phyloP scores from a whole-genome alignment of 2,113 vertebrate genomes.

The Pristiophorus japonicus region DNA sequence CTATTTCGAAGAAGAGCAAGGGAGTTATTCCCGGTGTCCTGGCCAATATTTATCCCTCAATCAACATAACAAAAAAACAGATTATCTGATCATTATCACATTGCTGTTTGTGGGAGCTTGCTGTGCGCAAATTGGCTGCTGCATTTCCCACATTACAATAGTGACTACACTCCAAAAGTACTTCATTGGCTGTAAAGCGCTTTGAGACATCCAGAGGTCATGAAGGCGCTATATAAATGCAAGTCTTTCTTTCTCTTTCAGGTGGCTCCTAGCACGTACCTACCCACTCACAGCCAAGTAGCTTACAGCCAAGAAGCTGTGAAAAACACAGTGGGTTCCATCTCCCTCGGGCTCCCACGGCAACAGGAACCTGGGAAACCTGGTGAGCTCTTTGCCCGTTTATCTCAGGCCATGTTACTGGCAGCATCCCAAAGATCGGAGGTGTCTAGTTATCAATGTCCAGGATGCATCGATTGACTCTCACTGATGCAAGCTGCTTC shows the following conservation, averaged over 20 bases:
- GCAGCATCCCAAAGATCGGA: neutral
- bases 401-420: neutral
- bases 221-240: too few relatives aligned
- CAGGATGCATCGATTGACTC: neutral
- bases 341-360: constrained; percentile 86
- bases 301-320: constrained; percentile 75
- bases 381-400: constrained; percentile 57
- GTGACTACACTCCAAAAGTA: too few relatives aligned
- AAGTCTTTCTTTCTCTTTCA: constrained; percentile 56
- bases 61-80: too few relatives aligned
- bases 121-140: too few relatives aligned
- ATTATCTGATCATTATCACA: too few relatives aligned
- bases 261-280: constrained; percentile 92
- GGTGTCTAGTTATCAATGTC: neutral
- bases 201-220: too few relatives aligned
- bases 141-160: too few relatives aligned
- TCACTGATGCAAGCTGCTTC: neutral
- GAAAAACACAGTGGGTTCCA: constrained; percentile 85
- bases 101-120: too few relatives aligned
- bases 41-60: too few relatives aligned
- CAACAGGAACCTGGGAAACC: constrained; percentile 83
- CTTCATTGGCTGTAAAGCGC: too few relatives aligned
- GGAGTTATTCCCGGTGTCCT: too few relatives aligned
- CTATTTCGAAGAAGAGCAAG: too few relatives aligned
- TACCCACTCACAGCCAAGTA: constrained; percentile 78